Percentiles rank a stretch among this genome's conserved stretches.
Conservation (phyloP, 2,113 vertebrate species). For the Glaucidium brasilianum region DNA sequence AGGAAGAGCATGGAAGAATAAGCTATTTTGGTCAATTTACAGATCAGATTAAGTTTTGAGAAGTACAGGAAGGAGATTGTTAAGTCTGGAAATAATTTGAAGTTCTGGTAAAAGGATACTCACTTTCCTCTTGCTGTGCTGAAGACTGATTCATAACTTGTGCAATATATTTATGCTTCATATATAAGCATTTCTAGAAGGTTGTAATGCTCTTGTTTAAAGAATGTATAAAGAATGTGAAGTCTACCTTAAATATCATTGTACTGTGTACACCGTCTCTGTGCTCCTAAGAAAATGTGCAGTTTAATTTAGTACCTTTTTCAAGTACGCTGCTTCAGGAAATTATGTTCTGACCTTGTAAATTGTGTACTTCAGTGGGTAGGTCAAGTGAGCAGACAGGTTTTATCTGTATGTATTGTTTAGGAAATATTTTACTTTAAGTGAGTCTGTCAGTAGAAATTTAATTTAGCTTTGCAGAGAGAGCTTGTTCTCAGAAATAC, state of each 20-base stretch:
- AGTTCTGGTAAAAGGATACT: background rate
- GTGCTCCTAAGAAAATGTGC: background rate
- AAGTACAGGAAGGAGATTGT: background rate
- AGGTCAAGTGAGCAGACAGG: background rate
- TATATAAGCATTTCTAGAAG: background rate
- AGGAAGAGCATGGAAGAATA: background rate
- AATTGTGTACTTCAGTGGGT: background rate
- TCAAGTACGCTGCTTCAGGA: background rate
- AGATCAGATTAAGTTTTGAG: background rate
- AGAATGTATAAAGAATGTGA: background rate
- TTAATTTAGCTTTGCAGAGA: background rate
- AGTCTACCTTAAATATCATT: background rate
- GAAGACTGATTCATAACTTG: background rate
- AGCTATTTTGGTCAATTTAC: background rate
- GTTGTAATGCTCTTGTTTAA: background rate
- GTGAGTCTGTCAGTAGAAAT: background rate
- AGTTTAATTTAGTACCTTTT: background rate
- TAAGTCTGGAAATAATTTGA: background rate
- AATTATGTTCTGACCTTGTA: background rate
- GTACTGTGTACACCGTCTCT: background rate
- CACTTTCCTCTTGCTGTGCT: background rate
- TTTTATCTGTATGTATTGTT: background rate
- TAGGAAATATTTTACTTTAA: background rate
- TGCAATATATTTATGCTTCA: background rate
- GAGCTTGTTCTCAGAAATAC: background rate